These are phyloP conservation scores for Tinea trinotella DNA, from an alignment of 2,888 invertebrate genomes.

Conservation along the genomic window DNA sequence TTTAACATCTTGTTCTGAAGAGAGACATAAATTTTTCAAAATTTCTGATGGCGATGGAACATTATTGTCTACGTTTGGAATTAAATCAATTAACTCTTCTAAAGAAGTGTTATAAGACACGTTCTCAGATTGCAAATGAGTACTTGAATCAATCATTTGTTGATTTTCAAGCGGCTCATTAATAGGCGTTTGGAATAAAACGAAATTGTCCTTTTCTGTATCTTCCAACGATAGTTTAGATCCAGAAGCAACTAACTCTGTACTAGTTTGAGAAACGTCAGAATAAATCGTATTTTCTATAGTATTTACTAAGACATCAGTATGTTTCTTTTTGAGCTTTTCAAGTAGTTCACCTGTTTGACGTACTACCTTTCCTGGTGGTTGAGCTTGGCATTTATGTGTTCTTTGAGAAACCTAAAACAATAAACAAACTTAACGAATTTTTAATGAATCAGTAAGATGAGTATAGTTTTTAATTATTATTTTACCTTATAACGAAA, in stretches of 20 bases:
- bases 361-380: conserved; percentile 70
- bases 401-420: conserved; percentile 83
- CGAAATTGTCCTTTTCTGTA: conserved; percentile 59
- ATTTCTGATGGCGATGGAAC: conserved; percentile 77
- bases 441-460: background rate
- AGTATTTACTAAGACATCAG: conserved; percentile 23
- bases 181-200: conserved; percentile 31
- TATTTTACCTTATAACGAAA: conserved; percentile 82
- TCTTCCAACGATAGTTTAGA: conserved; percentile 62
- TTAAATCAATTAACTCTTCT: conserved; percentile 39
- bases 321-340: conserved; percentile 58
- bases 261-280: conserved; percentile 54
- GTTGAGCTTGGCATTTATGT: conserved; percentile 81
- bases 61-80: conserved; percentile 56
- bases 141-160: background rate
- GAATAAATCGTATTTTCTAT: conserved; percentile 28
- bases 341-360: conserved; percentile 62
- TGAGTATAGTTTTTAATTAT: background rate
- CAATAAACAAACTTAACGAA: conserved; percentile 1
- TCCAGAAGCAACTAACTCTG: conserved; percentile 56
- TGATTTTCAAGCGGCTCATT: background rate
- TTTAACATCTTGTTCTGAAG: conserved; percentile 51
- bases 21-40: conserved; percentile 75
- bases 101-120: background rate
- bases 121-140: background rate